Evolutionary conservation across 2,888 invertebrate species (phyloP).

Genomic region (Nymphalis polychloros): DNA sequence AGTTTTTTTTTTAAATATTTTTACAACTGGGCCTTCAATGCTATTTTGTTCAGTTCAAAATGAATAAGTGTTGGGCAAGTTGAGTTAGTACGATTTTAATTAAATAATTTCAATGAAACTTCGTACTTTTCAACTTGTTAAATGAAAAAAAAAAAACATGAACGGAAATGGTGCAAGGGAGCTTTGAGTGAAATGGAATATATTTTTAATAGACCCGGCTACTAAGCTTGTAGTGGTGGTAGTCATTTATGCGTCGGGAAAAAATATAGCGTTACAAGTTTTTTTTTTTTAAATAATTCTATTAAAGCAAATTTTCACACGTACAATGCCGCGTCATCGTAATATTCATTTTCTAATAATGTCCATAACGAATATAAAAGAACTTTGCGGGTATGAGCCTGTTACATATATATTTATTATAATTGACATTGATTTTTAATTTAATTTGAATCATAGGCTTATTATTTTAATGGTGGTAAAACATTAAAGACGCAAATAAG

Average conservation of each 20-base stretch:
- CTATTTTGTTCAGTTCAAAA: constrained; percentile 7
- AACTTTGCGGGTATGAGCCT: too few species aligned
- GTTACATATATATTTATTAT: too few species aligned
- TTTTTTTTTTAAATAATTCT: too few species aligned
- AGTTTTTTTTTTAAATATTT: background rate
- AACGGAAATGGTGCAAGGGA: constrained; percentile 3
- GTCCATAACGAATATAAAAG: too few species aligned
- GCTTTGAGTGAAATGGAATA: background rate
- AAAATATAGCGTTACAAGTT: too few species aligned
- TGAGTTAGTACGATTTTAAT: constrained; percentile 15
- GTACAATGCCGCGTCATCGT: too few species aligned
- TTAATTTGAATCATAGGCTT: too few species aligned
- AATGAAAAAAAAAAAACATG: constrained; percentile 2
- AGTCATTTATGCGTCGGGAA: background rate
- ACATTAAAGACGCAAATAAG: too few species aligned
- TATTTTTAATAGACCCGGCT: background rate
- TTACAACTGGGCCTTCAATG: background rate
- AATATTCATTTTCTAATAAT: too few species aligned
- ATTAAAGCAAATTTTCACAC: too few species aligned
- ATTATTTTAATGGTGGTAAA: too few species aligned
- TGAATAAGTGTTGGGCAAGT: constrained; percentile 5
- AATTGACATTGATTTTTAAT: too few species aligned
- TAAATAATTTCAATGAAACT: constrained; percentile 13
- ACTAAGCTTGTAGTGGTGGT: background rate
- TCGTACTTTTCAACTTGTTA: constrained; percentile 2